A percentile compares a stretch with the other conserved stretches of the same genome.
phyloP scores from a whole-genome alignment of 2,888 invertebrate genomes.

The Ennomos quercinarius region DNA sequence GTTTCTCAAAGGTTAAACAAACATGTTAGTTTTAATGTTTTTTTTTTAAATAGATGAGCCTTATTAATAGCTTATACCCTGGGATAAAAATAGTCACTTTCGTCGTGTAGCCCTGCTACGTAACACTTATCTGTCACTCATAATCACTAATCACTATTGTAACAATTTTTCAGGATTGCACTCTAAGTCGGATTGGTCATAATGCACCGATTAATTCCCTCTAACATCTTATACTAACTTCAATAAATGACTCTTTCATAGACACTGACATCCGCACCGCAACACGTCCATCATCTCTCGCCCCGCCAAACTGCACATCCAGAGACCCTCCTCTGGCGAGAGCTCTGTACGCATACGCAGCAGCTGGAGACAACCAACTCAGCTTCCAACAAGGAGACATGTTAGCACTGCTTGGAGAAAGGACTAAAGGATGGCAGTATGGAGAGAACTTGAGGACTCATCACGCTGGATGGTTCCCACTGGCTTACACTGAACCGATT shows the following conservation, averaged over 20 bases:
- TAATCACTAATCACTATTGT: too few species aligned
- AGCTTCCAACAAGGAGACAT: conserved; percentile 96
- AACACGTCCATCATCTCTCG: conserved; percentile 88
- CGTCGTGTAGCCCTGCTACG: too few species aligned
- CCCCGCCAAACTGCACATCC: conserved; percentile 81
- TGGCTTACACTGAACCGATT: conserved; percentile 96
- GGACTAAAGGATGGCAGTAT: conserved; percentile 98
- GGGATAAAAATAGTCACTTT: too few species aligned
- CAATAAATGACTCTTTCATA: conserved; percentile 28
- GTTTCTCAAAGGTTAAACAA: conserved; percentile 8
- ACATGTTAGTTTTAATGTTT: conserved; percentile 3
- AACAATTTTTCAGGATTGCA: too few species aligned
- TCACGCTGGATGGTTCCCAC: conserved; percentile 97
- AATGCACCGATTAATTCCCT: too few species aligned
- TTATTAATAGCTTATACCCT: too few species aligned
- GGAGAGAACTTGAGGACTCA: conserved; percentile 97
- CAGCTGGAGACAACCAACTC: conserved; percentile 95
- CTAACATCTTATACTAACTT: too few species aligned
- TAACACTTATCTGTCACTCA: too few species aligned
- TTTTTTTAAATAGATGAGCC: too few species aligned
- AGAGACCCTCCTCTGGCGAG: conserved; percentile 92
- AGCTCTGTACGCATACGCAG: conserved; percentile 95
- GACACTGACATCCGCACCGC: conserved; percentile 68
- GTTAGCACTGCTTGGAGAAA: conserved; percentile 94
- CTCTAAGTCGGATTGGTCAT: too few species aligned